phyloP scores from a whole-genome alignment of 2,797 vertebrate species.

The Hapalemur alaotrensis region DNA sequence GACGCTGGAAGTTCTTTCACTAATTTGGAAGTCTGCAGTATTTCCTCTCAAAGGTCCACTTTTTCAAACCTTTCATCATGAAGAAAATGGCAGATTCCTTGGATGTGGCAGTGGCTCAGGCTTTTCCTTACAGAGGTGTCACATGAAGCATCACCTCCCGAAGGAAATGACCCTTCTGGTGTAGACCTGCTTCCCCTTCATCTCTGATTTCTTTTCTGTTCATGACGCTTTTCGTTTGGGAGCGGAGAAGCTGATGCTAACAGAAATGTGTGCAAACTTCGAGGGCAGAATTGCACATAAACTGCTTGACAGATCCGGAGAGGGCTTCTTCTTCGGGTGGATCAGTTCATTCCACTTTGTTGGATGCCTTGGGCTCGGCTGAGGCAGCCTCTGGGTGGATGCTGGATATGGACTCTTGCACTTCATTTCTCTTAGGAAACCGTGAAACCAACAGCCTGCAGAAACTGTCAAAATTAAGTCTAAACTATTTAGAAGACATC shows the following conservation, averaged over 20 bases:
- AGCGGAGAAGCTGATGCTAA: constrained; percentile 38
- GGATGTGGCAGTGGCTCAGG: background rate
- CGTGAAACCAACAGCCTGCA: background rate
- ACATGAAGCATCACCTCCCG: constrained; percentile 67
- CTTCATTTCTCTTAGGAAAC: constrained; percentile 19
- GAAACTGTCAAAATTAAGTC: background rate
- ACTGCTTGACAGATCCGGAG: constrained; percentile 7
- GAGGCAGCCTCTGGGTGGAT: background rate
- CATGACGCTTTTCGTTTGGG: constrained; percentile 63
- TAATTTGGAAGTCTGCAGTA: constrained; percentile 97
- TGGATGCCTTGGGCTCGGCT: background rate
- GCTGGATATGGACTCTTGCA: background rate
- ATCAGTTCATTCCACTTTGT: constrained; percentile 26
- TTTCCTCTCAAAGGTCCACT: constrained; percentile 94
- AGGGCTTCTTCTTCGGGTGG: constrained; percentile 46
- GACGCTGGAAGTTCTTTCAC: constrained; percentile 95
- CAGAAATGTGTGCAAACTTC: background rate
- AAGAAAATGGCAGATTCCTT: constrained; percentile 62
- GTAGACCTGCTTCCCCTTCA: background rate
- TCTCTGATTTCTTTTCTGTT: constrained; percentile 55
- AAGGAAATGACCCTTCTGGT: constrained; percentile 53
- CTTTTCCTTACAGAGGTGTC: constrained; percentile 36
- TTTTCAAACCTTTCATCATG: constrained; percentile 91
- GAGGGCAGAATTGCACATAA: constrained; percentile 28
- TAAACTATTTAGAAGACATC: background rate